Base-by-base conservation (phyloP, 2,888 invertebrate genomes). In the Drosophila vallismaia region DNA sequence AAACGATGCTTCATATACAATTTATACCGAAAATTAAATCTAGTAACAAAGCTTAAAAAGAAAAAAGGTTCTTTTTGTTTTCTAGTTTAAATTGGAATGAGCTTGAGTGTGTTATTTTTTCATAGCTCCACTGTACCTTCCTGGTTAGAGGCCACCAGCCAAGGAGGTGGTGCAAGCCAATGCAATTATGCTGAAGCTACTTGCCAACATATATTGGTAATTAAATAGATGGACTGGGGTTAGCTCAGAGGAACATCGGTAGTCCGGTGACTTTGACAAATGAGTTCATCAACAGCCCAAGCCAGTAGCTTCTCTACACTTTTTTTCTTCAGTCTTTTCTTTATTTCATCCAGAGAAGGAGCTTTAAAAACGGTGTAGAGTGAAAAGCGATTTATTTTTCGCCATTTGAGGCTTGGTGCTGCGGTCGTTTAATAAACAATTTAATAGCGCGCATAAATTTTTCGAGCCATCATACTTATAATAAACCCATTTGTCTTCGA, bases 341-440 rank as follows among this genome's bases (percentile, higher is more conserved):
- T 9, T 5, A 7, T 40, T 40, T 14, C 7, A 3, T 7, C n/a
- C n/a, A 7, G 12, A n/a, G 49, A 29, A 31, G 29, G 49, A 14
- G 71, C 68, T 68, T 77, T 75, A 51, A 79, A 75, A 79, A 36
- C 36, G n/a, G 53, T 52, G 64, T 46, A 74, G 76, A 86, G 82
- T 82, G 82, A 82, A 82, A 87, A 82, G 86, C 88, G 82, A 82
- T 82, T 82, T 85, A 82, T 82, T 83, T 70, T 87, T 85, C 85
- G 82, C 87, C 87, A 82, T 87, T 82, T 87, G 78, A 46, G 69
- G 68, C 79, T 40, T 53, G 71, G 71, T 69, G 69, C 63, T 69
- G 69, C 63, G 87, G 86, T 76, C 82, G 86, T 82, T 82, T 82
- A 82, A 82, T 82, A 82, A 82, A 82, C 82, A 82, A 82, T 82